Conservation (phyloP, 2,797 vertebrate species). For the Sebastes aleutianus region DNA sequence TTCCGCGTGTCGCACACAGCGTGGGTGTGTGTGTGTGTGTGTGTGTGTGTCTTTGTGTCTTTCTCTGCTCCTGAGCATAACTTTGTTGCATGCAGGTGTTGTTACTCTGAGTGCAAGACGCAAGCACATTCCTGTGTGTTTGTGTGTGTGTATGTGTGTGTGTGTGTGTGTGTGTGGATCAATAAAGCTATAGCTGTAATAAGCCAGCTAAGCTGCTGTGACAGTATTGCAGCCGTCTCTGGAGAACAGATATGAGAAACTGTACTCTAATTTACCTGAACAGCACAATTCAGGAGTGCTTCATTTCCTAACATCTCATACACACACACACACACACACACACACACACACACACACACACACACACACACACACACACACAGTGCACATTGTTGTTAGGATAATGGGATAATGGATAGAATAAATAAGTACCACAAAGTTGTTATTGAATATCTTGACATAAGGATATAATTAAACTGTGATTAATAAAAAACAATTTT, state of each 20-base stretch:
- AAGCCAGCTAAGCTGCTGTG: slow-evolving; percentile 62
- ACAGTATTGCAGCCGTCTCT: slow-evolving; percentile 64
- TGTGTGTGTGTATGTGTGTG: slow-evolving; percentile 6
- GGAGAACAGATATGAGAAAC: slow-evolving; percentile 60
- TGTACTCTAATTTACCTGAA: slow-evolving; percentile 64
- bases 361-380: neutral
- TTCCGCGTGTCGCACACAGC: slow-evolving; percentile 11
- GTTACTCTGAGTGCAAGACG: neutral
- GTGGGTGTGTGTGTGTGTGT: neutral
- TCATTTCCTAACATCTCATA: slow-evolving; percentile 23
- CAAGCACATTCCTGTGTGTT: neutral
- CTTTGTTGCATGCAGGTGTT: slow-evolving; percentile 36
- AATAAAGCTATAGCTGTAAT: slow-evolving; percentile 73
- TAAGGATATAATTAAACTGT: neutral
- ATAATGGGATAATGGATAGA: slow-evolving; percentile 5
- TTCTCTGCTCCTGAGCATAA: slow-evolving; percentile 14
- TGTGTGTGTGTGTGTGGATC: slow-evolving; percentile 44
- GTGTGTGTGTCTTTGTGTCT: neutral
- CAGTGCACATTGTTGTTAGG: neutral
- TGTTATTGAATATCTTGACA: neutral
- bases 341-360: too few species aligned
- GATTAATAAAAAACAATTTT: neutral
- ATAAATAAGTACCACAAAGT: neutral
- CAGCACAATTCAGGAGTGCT: slow-evolving; percentile 59
- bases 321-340: too few species aligned